A percentile compares a stretch with the other conserved stretches of the same genome.
These are phyloP conservation scores for Montipora foliosa DNA, from an alignment of 64 coral and sea anemone genomes.

Conservation along the genomic window DNA sequence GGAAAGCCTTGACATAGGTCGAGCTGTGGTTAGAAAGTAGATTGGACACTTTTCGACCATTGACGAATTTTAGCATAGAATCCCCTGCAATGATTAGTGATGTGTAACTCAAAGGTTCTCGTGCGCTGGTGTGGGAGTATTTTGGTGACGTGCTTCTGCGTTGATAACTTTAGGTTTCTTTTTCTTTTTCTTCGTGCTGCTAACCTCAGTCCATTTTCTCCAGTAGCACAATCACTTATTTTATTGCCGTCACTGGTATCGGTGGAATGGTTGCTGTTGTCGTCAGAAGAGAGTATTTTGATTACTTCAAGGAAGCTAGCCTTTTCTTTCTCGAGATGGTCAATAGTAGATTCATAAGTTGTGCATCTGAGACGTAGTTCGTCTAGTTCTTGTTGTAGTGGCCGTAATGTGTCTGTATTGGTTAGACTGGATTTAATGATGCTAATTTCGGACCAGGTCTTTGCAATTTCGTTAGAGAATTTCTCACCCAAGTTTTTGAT, in stretches of 20 bases:
- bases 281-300: slow-evolving; percentile 14
- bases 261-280: neutral
- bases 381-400: slow-evolving; percentile 50
- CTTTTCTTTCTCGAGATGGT: slow-evolving; percentile 71
- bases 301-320: slow-evolving; percentile 62
- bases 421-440: slow-evolving; percentile 30
- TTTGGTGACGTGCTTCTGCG: neutral
- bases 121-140: neutral
- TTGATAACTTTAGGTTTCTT: neutral
- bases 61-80: neutral
- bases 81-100: too few relatives aligned
- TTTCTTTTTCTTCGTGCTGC: neutral
- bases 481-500: slow-evolving; percentile 38
- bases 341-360: slow-evolving; percentile 68
- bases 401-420: neutral
- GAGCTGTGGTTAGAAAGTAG: neutral
- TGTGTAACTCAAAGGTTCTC: neutral
- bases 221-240: neutral
- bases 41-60: slow-evolving; percentile 67
- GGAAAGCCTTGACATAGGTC: slow-evolving; percentile 8
- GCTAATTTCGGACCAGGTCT: slow-evolving; percentile 40
- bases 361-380: slow-evolving; percentile 62
- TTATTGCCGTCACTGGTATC: slow-evolving; percentile 3
- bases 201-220: slow-evolving; percentile 34
- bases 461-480: slow-evolving; percentile 47